These are phyloP conservation scores for Diplazon laetatorius DNA, from an alignment of 2,888 invertebrate species.

Conservation along the genomic window DNA sequence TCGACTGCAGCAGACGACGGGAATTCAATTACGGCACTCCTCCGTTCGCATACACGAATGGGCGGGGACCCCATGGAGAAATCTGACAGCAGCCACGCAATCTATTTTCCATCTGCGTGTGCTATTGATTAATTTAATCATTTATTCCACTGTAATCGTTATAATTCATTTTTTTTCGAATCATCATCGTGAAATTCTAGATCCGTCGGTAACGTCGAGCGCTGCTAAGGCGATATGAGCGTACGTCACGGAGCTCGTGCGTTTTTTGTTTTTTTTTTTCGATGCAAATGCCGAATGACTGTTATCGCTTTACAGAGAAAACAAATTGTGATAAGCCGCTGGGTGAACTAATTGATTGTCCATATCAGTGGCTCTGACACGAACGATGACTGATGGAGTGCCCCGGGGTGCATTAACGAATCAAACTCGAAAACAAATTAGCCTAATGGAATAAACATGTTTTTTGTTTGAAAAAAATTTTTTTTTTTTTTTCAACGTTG, in stretches of 20 bases:
- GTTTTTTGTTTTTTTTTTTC: too few relatives aligned
- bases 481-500: constrained; percentile 1
- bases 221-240: not conserved
- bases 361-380: constrained; percentile 6
- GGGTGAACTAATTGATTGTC: constrained; percentile 11
- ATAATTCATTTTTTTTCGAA: not conserved
- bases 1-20: constrained; percentile 7
- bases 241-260: too few relatives aligned
- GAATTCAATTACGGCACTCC: constrained; percentile 21
- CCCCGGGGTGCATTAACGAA: constrained; percentile 21
- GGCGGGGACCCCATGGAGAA: not conserved
- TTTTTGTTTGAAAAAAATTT: not conserved
- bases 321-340: not conserved
- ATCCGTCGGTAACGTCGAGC: constrained; percentile 13
- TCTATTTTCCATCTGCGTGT: not conserved
- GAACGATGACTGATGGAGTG: constrained; percentile 17
- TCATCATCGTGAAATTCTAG: not conserved
- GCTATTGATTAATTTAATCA: too few relatives aligned
- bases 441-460: constrained; percentile 3
- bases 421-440: not conserved
- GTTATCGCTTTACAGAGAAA: not conserved
- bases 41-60: constrained; percentile 7
- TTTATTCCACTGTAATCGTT: too few relatives aligned
- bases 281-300: constrained; percentile 11
- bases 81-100: not conserved